A percentile compares a stretch with the other conserved stretches of the same genome.
These are phyloP conservation scores for Lamproptera curius DNA, from an alignment of 2,888 invertebrate species.

Conservation along the genomic window DNA sequence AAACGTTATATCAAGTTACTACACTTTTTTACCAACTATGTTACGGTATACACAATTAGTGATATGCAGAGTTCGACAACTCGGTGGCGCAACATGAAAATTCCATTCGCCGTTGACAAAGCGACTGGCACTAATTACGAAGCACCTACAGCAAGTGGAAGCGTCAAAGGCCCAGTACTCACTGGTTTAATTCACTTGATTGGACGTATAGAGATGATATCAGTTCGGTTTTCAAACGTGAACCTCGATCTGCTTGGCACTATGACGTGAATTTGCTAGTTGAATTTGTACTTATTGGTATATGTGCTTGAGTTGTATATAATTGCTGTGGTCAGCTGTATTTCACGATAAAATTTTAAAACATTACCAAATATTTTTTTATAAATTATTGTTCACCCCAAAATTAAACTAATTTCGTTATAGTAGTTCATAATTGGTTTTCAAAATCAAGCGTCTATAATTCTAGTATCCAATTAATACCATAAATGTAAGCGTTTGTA, in stretches of 20 bases:
- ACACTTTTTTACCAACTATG: neutral
- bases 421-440: too few relatives aligned
- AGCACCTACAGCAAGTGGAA: slow-evolving; percentile 5
- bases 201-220: slow-evolving; percentile 1
- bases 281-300: too few relatives aligned
- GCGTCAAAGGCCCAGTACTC: slow-evolving; percentile 1
- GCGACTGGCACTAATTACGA: slow-evolving; percentile 13
- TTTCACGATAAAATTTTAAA: too few relatives aligned
- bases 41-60: neutral
- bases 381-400: too few relatives aligned
- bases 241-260: neutral
- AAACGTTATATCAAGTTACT: neutral
- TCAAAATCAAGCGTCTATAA: too few relatives aligned
- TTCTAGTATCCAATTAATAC: too few relatives aligned
- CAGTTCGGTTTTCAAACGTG: neutral
- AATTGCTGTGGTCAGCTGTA: too few relatives aligned
- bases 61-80: neutral
- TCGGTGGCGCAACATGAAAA: neutral
- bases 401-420: too few relatives aligned
- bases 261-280: too few relatives aligned
- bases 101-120: neutral
- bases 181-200: slow-evolving; percentile 15
- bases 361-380: too few relatives aligned
- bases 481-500: too few relatives aligned
- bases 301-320: too few relatives aligned